phyloP scores from a whole-genome alignment of 1,140 invertebrate genomes.

The Sarcophaga bullata region DNA sequence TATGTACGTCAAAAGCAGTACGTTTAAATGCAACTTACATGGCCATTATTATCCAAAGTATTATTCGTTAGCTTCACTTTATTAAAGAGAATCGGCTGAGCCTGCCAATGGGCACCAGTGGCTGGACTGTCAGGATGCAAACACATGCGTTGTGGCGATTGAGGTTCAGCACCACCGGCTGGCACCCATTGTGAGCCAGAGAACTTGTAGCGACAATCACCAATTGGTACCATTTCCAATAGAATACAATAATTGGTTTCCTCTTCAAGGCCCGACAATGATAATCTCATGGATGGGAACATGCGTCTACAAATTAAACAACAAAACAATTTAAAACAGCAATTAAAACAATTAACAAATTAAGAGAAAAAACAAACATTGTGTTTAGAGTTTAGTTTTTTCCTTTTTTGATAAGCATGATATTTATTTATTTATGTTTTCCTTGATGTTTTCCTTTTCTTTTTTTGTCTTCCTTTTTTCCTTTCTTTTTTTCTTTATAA shows the following conservation, averaged over 20 bases:
- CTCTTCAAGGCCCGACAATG: conserved; percentile 78
- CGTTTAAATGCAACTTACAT: conserved; percentile 72
- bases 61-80: conserved; percentile 93
- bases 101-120: conserved; percentile 85
- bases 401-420: conserved; percentile 24
- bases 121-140: conserved; percentile 88
- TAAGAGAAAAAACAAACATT: background rate
- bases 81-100: conserved; percentile 83
- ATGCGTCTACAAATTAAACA: conserved; percentile 79
- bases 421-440: conserved; percentile 19
- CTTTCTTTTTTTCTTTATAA: conserved; percentile 26
- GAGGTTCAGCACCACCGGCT: conserved; percentile 84
- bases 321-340: conserved; percentile 37
- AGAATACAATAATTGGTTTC: conserved; percentile 82
- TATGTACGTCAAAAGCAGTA: background rate
- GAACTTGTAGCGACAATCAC: conserved; percentile 75
- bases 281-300: conserved; percentile 82
- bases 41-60: conserved; percentile 80
- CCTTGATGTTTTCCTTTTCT: background rate
- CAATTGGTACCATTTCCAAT: conserved; percentile 79
- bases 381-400: background rate
- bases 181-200: conserved; percentile 81
- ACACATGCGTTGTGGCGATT: conserved; percentile 79
- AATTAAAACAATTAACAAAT: conserved; percentile 11
- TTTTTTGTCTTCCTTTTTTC: background rate